Percentiles rank a stretch among this genome's conserved stretches.
These are phyloP conservation scores for Oncorhynchus keta DNA, from an alignment of 2,113 vertebrate genomes.

Conservation along the genomic window DNA sequence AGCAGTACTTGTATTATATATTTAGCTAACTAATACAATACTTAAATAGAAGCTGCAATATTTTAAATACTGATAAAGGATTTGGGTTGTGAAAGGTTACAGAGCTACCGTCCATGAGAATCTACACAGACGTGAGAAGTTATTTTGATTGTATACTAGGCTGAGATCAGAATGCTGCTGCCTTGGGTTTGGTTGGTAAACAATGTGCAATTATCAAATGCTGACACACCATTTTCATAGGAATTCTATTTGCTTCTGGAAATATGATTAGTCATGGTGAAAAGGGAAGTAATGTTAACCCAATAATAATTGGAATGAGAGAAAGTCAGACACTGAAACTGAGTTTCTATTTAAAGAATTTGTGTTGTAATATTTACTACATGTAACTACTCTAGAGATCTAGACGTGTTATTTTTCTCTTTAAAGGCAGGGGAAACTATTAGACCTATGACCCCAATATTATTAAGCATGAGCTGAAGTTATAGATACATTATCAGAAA, in stretches of 20 bases:
- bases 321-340: constrained; percentile 36
- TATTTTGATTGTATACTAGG: constrained; percentile 31
- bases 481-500: neutral
- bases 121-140: neutral
- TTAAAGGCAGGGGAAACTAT: constrained; percentile 5
- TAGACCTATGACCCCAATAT: constrained; percentile 7
- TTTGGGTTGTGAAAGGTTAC: constrained; percentile 35
- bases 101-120: constrained; percentile 19
- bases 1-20: constrained; percentile 73
- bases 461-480: constrained; percentile 23
- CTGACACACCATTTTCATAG: constrained; percentile 30
- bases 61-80: constrained; percentile 40
- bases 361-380: constrained; percentile 29
- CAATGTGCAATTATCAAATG: constrained; percentile 36
- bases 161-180: constrained; percentile 21
- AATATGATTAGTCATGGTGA: neutral
- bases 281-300: constrained; percentile 28
- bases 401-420: constrained; percentile 5
- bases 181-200: constrained; percentile 49
- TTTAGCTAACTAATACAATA: constrained; percentile 70
- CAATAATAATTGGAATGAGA: constrained; percentile 59
- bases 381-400: constrained; percentile 13
- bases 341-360: constrained; percentile 26
- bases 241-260: constrained; percentile 26
- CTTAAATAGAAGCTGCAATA: constrained; percentile 68